phyloP scores from a whole-genome alignment of 2,113 vertebrate genomes.

The human (Homo sapiens) region GRCh38 chr3:52739501-52740000 shows the following conservation, averaged over 20 bases:
- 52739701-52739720: neutral
- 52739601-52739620: slow-evolving; percentile 95
- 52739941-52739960: neutral
- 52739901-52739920: neutral
- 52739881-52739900: neutral
- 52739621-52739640: slow-evolving; percentile 87
- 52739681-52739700: slow-evolving; percentile 47
- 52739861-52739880: neutral
- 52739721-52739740: slow-evolving; percentile 5
- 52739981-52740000: neutral
- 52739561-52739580: slow-evolving; percentile 88
- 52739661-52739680: slow-evolving; percentile 26
- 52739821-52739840: neutral
- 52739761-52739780: neutral
- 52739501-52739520: slow-evolving; percentile 91
- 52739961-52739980: neutral
- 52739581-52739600: slow-evolving; percentile 96
- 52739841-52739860: neutral
- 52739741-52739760: neutral
- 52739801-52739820: slow-evolving; percentile 14
- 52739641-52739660: slow-evolving; percentile 17
- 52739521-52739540: slow-evolving; percentile 86
- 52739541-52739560: slow-evolving; percentile 75
- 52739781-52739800: neutral
- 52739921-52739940: neutral